Conservation (phyloP, 2,797 vertebrate species). For the Brotula barbata region DNA sequence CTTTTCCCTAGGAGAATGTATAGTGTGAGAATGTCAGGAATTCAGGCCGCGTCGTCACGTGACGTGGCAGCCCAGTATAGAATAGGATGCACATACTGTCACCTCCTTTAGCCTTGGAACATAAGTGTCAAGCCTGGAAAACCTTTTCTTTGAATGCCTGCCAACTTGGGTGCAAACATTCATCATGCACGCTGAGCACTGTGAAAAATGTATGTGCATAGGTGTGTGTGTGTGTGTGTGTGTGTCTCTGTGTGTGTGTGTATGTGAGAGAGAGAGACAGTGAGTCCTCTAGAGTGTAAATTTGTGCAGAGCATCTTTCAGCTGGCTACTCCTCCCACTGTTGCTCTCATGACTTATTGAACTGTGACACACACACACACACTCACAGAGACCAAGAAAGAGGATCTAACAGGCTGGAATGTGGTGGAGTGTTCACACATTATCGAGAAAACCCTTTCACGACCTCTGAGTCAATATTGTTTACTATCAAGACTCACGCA, state of each 20-base stretch:
- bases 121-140: constrained; percentile 1
- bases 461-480: neutral
- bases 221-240: constrained; percentile 5
- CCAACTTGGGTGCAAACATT: constrained; percentile 39
- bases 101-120: neutral
- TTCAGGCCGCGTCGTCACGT: neutral
- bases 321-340: neutral
- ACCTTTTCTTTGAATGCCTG: constrained; percentile 6
- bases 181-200: constrained; percentile 33
- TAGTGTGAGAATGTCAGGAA: neutral
- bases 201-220: constrained; percentile 29
- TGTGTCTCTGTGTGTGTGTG: neutral
- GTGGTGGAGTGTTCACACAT: constrained; percentile 15
- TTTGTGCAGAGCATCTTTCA: constrained; percentile 9
- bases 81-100: neutral
- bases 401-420: constrained; percentile 1
- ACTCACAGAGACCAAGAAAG: constrained; percentile 14
- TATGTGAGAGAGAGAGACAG: too few species aligned
- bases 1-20: neutral
- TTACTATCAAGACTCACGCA: constrained; percentile 8
- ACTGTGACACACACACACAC: constrained; percentile 27
- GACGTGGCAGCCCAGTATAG: too few species aligned
- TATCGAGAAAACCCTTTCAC: neutral
- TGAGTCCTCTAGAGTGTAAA: neutral
- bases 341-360: constrained; percentile 35